A percentile compares a stretch with the other conserved stretches of the same genome.
Conservation (phyloP, 2,797 vertebrate genomes). For the Micropoecilia bifurca region DNA sequence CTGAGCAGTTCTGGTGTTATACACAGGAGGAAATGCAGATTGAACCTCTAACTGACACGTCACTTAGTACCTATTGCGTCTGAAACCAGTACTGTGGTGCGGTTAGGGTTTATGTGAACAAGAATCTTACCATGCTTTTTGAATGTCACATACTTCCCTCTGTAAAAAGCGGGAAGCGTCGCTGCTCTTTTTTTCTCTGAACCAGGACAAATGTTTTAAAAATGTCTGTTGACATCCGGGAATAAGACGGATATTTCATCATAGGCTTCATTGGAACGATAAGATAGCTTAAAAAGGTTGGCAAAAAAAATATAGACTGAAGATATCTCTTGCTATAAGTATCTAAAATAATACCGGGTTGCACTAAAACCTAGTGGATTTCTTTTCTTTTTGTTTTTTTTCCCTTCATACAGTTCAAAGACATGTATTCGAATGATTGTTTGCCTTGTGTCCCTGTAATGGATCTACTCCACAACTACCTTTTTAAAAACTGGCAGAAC, state of each 20-base stretch:
- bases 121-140: slow-evolving; percentile 16
- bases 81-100: background rate
- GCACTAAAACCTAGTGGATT: too few species aligned
- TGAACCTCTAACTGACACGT: background rate
- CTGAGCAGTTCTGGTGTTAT: background rate
- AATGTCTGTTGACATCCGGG: background rate
- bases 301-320: background rate
- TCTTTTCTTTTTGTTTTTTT: background rate
- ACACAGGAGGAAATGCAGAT: slow-evolving; percentile 8
- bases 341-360: background rate
- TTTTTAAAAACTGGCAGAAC: background rate
- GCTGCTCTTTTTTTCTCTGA: slow-evolving; percentile 9
- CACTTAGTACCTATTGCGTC: background rate
- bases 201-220: background rate
- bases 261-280: background rate
- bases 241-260: background rate
- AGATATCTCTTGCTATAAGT: background rate
- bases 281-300: background rate
- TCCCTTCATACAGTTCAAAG: background rate
- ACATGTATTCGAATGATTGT: background rate
- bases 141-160: slow-evolving; percentile 24
- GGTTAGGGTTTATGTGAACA: slow-evolving; percentile 13
- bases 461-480: background rate
- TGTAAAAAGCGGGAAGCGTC: slow-evolving; percentile 14
- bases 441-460: background rate